Percentiles rank a stretch among this genome's conserved stretches.
Conservation (phyloP, 2,113 vertebrate genomes). For the Hoplias malabaricus region DNA sequence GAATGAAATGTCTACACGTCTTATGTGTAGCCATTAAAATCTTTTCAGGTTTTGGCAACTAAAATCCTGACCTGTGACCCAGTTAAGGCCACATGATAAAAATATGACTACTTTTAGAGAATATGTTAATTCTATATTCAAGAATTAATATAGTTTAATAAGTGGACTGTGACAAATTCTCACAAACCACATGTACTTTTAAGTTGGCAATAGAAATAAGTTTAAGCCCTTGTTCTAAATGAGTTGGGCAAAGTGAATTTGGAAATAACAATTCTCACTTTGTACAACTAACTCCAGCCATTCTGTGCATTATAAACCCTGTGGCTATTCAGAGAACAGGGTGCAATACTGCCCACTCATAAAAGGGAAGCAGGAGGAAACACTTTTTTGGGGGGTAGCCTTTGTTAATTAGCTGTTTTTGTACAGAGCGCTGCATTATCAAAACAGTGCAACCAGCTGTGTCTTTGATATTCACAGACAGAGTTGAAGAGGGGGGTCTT, state of each 20-base stretch:
- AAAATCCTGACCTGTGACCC: no score
- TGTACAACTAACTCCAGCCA: slow-evolving; percentile 58
- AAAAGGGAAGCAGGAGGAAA: slow-evolving; percentile 73
- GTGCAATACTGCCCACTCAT: slow-evolving; percentile 66
- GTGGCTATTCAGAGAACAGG: slow-evolving; percentile 64
- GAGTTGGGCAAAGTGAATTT: slow-evolving; percentile 42
- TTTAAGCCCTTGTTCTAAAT: slow-evolving; percentile 59
- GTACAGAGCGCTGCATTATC: slow-evolving; percentile 80
- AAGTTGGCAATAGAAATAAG: slow-evolving; percentile 63
- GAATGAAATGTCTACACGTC: neutral
- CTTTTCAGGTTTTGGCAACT: no score
- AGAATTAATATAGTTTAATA: no score
- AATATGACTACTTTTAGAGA: no score
- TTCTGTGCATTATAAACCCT: slow-evolving; percentile 69
- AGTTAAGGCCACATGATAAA: no score
- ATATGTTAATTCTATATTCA: no score
- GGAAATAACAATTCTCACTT: slow-evolving; percentile 67
- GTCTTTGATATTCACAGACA: slow-evolving; percentile 87
- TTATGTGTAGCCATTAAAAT: no score
- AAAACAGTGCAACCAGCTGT: slow-evolving; percentile 88
- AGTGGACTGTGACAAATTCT: no score
- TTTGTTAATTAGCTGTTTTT: slow-evolving; percentile 91
- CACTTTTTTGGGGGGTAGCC: slow-evolving; percentile 64
- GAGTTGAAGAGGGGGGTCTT: slow-evolving; percentile 56
- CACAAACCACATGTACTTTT: slow-evolving; percentile 33